phyloP scores from a whole-genome alignment of 2,797 vertebrate species.

The Sparus aurata region DNA sequence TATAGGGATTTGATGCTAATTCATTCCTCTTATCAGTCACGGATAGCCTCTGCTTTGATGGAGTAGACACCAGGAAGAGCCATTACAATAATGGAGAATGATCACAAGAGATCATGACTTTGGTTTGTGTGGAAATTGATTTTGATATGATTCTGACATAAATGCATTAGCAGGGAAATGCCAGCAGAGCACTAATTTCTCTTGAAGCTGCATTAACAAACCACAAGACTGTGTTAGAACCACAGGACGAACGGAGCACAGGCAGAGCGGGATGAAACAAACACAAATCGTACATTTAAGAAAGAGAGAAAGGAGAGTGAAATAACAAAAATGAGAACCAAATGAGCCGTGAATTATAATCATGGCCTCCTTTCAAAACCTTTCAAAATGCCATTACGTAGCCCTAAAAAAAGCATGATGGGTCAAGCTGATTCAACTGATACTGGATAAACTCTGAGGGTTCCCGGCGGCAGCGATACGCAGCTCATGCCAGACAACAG shows the following conservation, averaged over 20 bases:
- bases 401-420: background rate
- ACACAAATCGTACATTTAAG: background rate
- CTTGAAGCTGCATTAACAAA: slow-evolving; percentile 1
- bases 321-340: background rate
- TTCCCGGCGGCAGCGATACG: slow-evolving; percentile 23
- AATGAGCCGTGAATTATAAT: background rate
- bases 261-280: background rate
- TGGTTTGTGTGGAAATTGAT: background rate
- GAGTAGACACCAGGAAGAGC: slow-evolving; percentile 4
- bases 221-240: slow-evolving; percentile 4
- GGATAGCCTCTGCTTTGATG: slow-evolving; percentile 19
- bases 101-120: background rate
- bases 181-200: background rate
- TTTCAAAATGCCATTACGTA: background rate
- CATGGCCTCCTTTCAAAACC: background rate
- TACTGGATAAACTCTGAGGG: slow-evolving; percentile 19
- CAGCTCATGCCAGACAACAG: slow-evolving; percentile 67
- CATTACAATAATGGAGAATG: background rate
- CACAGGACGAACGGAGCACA: background rate
- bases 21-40: slow-evolving; percentile 36
- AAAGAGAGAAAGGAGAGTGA: background rate
- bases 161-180: background rate
- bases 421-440: background rate
- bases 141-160: background rate
- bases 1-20: slow-evolving; percentile 31